Evolutionary conservation across 2,797 vertebrate genomes (phyloP).

Genomic region (Taenioides sp.): DNA sequence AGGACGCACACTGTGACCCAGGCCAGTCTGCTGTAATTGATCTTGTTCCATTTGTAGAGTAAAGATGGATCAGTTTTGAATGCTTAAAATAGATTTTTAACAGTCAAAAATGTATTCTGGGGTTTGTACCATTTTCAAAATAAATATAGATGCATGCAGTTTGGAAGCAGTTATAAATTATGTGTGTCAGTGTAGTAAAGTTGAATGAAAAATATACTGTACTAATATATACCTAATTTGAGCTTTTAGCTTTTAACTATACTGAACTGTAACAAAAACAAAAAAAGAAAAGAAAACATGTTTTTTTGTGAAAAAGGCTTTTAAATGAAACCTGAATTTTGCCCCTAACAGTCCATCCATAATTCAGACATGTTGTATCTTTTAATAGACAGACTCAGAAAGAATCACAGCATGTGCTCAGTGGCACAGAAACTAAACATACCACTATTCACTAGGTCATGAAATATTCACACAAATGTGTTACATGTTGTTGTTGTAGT

Average conservation of each 20-base stretch:
- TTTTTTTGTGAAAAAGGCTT: conserved; percentile 3
- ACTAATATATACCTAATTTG: too few relatives aligned
- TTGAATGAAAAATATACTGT: too few relatives aligned
- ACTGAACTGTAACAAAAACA: too few relatives aligned
- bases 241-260: too few relatives aligned
- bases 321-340: conserved; percentile 41
- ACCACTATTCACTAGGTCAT: conserved; percentile 39
- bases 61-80: not conserved
- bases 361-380: conserved; percentile 64
- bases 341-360: conserved; percentile 54
- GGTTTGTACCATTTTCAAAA: too few relatives aligned
- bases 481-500: conserved; percentile 29
- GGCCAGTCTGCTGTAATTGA: not conserved
- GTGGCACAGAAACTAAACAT: conserved; percentile 57
- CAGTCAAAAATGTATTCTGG: not conserved
- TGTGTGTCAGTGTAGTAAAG: too few relatives aligned
- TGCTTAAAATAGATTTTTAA: not conserved
- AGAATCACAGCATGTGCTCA: conserved; percentile 55
- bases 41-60: not conserved
- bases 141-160: too few relatives aligned
- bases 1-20: not conserved
- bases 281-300: not conserved
- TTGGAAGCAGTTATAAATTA: too few relatives aligned
- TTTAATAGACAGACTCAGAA: conserved; percentile 58
- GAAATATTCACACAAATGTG: conserved; percentile 43